Conservation (phyloP, 1,140 invertebrate genomes). For the Micrasema minimum region DNA sequence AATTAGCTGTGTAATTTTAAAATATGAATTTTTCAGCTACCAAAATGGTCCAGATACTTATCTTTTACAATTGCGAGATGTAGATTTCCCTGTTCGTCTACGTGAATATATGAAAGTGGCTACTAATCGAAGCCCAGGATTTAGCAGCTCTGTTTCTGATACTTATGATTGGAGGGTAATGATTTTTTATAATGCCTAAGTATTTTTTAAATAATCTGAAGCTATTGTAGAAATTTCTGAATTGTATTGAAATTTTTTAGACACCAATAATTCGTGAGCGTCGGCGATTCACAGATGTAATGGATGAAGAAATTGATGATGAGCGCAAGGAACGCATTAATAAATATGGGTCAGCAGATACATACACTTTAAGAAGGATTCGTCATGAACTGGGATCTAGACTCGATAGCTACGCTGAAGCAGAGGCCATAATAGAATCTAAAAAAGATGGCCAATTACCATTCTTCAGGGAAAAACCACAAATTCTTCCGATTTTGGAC, state of each 20-base stretch:
- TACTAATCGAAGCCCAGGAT: slow-evolving; percentile 76
- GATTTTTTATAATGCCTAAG: too few relatives aligned
- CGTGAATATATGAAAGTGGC: slow-evolving; percentile 95
- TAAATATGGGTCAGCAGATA: slow-evolving; percentile 78
- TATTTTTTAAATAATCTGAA: too few relatives aligned
- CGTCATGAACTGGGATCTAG: slow-evolving; percentile 84
- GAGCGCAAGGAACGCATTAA: slow-evolving; percentile 84
- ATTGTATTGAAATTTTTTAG: slow-evolving; percentile 61
- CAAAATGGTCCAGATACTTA: slow-evolving; percentile 97
- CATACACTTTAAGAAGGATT: slow-evolving; percentile 76
- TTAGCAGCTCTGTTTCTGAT: slow-evolving; percentile 72
- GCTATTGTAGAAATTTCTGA: neutral
- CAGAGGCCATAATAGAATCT: slow-evolving; percentile 83
- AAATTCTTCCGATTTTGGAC: slow-evolving; percentile 80
- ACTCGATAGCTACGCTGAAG: slow-evolving; percentile 84
- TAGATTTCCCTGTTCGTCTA: slow-evolving; percentile 90
- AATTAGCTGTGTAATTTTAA: too few relatives aligned
- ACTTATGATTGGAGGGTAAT: slow-evolving; percentile 80
- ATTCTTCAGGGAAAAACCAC: slow-evolving; percentile 86
- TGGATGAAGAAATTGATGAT: slow-evolving; percentile 96
- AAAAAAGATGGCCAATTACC: slow-evolving; percentile 82
- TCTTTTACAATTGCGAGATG: slow-evolving; percentile 90
- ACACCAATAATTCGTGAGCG: slow-evolving; percentile 89
- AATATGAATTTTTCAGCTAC: slow-evolving; percentile 72
- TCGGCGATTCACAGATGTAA: slow-evolving; percentile 91